Evolutionary conservation across 23 tunicate species (phyloP).

Genomic region (Oikopleura dioica): DNA sequence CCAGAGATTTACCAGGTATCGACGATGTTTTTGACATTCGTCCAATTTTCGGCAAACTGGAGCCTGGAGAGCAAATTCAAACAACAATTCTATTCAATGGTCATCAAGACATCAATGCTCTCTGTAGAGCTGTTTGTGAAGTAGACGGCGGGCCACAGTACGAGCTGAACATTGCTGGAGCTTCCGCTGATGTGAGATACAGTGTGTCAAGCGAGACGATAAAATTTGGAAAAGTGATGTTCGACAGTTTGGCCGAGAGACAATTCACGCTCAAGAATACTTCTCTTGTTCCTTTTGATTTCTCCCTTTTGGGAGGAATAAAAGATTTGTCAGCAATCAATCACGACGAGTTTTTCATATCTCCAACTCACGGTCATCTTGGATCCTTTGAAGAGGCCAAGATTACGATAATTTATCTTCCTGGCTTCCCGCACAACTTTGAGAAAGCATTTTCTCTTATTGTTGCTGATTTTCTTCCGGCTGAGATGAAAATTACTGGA

Average conservation of each 20-base stretch:
- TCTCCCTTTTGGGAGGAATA: no score
- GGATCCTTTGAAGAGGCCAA: neutral
- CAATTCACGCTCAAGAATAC: conserved; percentile 37
- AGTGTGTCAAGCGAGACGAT: neutral
- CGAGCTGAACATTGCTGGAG: neutral
- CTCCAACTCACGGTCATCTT: neutral
- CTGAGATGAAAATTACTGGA: conserved; percentile 43
- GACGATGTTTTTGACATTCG: conserved; percentile 50
- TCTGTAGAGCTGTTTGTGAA: conserved; percentile 57
- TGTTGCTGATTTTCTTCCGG: conserved; percentile 81
- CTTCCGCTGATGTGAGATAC: neutral
- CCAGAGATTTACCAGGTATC: neutral
- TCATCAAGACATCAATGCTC: conserved; percentile 48
- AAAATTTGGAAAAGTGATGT: neutral
- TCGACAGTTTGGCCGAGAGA: neutral
- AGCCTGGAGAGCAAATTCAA: conserved; percentile 72
- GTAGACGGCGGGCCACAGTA: conserved; percentile 65
- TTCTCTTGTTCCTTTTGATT: conserved; percentile 60
- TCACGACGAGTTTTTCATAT: neutral
- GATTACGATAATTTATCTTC: neutral
- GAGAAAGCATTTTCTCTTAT: neutral
- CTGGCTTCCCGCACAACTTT: neutral
- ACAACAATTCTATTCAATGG: conserved; percentile 72
- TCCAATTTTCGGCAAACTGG: conserved; percentile 69
- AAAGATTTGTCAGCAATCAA: no score